Evolutionary conservation across 2,888 invertebrate genomes (phyloP).

Genomic region (Aphodius sticticus): DNA sequence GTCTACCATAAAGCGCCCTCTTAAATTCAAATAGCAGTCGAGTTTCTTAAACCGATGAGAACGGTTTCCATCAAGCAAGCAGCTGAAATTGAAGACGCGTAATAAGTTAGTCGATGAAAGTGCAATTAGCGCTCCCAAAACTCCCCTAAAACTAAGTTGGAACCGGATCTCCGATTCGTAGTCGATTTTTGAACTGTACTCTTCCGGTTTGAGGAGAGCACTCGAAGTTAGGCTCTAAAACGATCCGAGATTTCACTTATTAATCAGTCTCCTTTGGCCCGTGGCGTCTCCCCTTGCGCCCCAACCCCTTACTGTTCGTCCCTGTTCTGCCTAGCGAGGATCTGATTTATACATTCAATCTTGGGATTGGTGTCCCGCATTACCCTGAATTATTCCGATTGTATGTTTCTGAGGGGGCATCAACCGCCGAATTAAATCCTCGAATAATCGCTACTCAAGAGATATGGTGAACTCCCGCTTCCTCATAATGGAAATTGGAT

Average conservation of each 20-base stretch:
- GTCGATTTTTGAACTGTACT: constrained; percentile 18
- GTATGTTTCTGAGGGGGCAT: background rate
- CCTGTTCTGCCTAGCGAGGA: background rate
- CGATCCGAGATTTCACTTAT: constrained; percentile 23
- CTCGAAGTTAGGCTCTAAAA: constrained; percentile 21
- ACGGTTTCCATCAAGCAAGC: constrained; percentile 9
- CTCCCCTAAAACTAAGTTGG: constrained; percentile 15
- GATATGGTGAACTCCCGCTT: background rate
- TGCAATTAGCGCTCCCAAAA: constrained; percentile 21
- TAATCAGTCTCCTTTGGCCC: constrained; percentile 19
- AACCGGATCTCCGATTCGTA: constrained; percentile 6
- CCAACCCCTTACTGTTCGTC: background rate
- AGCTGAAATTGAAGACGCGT: background rate
- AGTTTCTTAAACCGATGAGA: constrained; percentile 10
- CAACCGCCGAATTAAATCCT: background rate
- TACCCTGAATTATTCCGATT: constrained; percentile 11
- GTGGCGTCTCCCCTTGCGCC: background rate
- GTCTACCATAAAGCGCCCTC: background rate
- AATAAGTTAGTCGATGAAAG: constrained; percentile 14
- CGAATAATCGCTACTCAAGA: constrained; percentile 4
- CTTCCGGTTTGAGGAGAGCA: constrained; percentile 11
- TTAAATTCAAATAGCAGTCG: background rate
- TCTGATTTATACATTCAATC: constrained; percentile 26
- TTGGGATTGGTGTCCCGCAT: constrained; percentile 18
- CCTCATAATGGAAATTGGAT: background rate